Conservation (phyloP, 2,797 vertebrate species). For the Argentina silus region DNA sequence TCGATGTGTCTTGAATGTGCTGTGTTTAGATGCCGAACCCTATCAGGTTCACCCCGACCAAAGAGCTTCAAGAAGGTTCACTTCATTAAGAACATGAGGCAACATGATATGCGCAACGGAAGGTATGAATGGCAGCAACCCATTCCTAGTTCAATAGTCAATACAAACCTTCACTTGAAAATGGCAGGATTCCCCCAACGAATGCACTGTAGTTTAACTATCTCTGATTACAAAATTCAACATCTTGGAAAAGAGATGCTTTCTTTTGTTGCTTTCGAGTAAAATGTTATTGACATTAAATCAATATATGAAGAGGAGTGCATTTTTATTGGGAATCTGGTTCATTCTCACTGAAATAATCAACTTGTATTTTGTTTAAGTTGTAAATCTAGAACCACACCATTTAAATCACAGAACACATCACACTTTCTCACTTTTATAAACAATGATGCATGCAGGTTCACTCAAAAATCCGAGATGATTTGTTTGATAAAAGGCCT, state of each 20-base stretch:
- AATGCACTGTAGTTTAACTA: conserved; percentile 54
- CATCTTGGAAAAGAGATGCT: conserved; percentile 26
- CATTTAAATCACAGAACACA: conserved; percentile 6
- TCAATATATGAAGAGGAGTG: background rate
- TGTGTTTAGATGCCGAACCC: conserved; percentile 88
- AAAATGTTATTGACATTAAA: conserved; percentile 17
- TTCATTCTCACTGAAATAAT: background rate
- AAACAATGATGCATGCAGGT: conserved; percentile 24
- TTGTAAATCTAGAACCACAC: conserved; percentile 25
- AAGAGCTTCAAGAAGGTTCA: conserved; percentile 99
- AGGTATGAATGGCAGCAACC: conserved; percentile 81
- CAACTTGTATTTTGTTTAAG: conserved; percentile 1
- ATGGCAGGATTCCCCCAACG: conserved; percentile 56
- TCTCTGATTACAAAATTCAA: conserved; percentile 56
- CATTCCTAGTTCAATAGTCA: conserved; percentile 31
- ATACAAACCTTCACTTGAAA: conserved; percentile 46
- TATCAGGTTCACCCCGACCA: conserved; percentile 98
- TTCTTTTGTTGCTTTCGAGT: conserved; percentile 18
- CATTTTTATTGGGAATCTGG: conserved; percentile 16
- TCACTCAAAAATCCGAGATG: conserved; percentile 15
- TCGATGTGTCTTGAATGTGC: conserved; percentile 20
- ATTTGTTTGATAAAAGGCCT: background rate
- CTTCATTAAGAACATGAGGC: conserved; percentile 98
- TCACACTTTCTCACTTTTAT: conserved; percentile 15
- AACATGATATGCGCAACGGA: conserved; percentile 94